Conservation (phyloP, 2,888 invertebrate genomes). For the Acronicta leporina region DNA sequence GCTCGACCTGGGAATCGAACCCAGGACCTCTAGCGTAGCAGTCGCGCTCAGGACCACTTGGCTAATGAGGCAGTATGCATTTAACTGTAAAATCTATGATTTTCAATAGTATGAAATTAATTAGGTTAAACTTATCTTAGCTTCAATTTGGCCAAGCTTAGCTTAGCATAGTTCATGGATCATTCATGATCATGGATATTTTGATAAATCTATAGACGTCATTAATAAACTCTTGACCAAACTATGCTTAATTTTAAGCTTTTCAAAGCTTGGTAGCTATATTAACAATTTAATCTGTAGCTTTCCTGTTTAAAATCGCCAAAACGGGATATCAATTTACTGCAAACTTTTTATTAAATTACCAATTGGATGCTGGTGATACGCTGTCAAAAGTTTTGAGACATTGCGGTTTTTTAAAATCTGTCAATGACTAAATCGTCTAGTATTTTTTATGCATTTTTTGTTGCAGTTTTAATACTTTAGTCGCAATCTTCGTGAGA, state of each 20-base stretch:
- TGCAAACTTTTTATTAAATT: not conserved
- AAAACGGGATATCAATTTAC: slow-evolving; percentile 7
- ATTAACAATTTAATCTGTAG: slow-evolving; percentile 3
- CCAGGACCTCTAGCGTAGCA: no score
- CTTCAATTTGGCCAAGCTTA: not conserved
- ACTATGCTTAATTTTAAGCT: slow-evolving; percentile 7
- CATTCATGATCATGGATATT: slow-evolving; percentile 10
- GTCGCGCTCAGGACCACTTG: no score
- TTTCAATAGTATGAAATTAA: no score
- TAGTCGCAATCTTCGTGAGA: slow-evolving; percentile 18
- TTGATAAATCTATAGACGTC: slow-evolving; percentile 2
- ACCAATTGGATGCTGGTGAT: slow-evolving; percentile 16
- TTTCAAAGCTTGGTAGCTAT: not conserved
- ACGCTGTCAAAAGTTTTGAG: slow-evolving; percentile 23
- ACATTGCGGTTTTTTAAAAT: slow-evolving; percentile 19
- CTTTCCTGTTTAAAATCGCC: not conserved
- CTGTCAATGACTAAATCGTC: slow-evolving; percentile 6
- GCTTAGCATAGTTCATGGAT: slow-evolving; percentile 8
- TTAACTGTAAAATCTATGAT: no score
- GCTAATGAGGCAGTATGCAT: no score
- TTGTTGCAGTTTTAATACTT: not conserved
- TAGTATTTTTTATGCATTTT: slow-evolving; percentile 1
- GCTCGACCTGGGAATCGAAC: no score
- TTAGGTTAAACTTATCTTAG: no score
- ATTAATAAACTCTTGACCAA: slow-evolving; percentile 19